Base-by-base conservation (phyloP, 2,888 invertebrate species). In the Ophion costatus region DNA sequence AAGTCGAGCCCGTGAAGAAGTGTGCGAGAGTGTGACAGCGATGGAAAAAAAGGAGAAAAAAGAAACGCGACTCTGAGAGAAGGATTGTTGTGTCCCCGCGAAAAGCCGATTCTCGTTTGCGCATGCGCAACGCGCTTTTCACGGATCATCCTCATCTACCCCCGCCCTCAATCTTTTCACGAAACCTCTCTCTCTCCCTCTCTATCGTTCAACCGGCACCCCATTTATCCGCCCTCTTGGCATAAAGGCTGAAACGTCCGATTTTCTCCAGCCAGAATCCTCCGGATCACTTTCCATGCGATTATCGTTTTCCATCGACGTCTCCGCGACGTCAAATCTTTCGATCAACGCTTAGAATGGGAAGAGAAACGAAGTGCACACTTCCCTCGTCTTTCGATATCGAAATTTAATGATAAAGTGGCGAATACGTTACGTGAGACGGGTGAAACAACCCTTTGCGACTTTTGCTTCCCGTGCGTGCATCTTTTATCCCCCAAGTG, bases 71-170 rank as follows among this genome's bases (percentile, higher is more conserved):
- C 66, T n/a, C 38, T 0, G 45, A 51, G n/a, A 63, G 51, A 61
- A 29, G 45, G 33, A 33, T 29, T 45, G 11, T 75, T 74, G 61
- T 61, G 20, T 61, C 67, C 76, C 76, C 82, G 77, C 85, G 82
- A 73, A 66, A 67, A 75, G 66, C 66, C 64, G 24, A 59, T 80
- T 75, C 57, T 17, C 57, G 38, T 9, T 42, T 42, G 73, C 57
- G 80, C 80, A 67, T 74, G 80, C 80, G 80, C 73, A 20, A 56
- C 33, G 59, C 78, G 64, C 24, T 73, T 22, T 64, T 9, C 63
- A 29, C 29, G 45, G 61, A 70, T 78, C 29, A 78, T 29, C 75
- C 63, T 63, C 71, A 1, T 42, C 77, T 38, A 42, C 59, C 74
- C 61, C 61, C 61, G 7, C 33, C 20, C 76, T 59, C 77, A 42